Percentiles rank a stretch among this genome's conserved stretches.
Conservation (phyloP, 1,140 invertebrate genomes). For the Caligus rogercresseyi region DNA sequence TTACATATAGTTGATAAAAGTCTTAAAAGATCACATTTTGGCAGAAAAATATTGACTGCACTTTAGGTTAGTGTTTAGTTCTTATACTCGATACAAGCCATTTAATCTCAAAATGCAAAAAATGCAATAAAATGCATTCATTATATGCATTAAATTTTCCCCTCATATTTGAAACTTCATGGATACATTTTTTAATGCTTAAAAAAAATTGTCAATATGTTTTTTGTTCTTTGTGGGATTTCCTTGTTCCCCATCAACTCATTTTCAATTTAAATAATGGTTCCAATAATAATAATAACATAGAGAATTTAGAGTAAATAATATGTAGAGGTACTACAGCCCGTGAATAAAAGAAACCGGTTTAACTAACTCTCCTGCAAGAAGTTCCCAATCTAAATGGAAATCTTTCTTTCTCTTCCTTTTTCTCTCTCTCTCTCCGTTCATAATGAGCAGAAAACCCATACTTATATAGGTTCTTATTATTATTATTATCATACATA, state of each 20-base stretch:
- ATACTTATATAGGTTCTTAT: neutral
- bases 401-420: neutral
- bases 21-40: too few relatives aligned
- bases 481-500: neutral
- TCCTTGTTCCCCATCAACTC: too few relatives aligned
- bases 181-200: neutral
- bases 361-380: neutral
- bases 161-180: neutral
- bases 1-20: neutral
- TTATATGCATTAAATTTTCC: neutral
- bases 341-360: neutral
- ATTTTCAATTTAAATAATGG: neutral
- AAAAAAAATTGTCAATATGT: neutral
- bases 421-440: neutral
- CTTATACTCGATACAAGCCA: neutral
- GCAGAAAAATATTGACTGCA: too few relatives aligned
- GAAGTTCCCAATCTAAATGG: neutral
- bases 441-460: neutral
- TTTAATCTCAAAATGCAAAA: neutral
- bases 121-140: neutral
- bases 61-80: neutral
- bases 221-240: neutral
- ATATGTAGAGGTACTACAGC: too few relatives aligned
- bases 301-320: too few relatives aligned
- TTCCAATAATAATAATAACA: too few relatives aligned